Base-by-base conservation (phyloP, 2,797 vertebrate genomes). In the Emys orbicularis region DNA sequence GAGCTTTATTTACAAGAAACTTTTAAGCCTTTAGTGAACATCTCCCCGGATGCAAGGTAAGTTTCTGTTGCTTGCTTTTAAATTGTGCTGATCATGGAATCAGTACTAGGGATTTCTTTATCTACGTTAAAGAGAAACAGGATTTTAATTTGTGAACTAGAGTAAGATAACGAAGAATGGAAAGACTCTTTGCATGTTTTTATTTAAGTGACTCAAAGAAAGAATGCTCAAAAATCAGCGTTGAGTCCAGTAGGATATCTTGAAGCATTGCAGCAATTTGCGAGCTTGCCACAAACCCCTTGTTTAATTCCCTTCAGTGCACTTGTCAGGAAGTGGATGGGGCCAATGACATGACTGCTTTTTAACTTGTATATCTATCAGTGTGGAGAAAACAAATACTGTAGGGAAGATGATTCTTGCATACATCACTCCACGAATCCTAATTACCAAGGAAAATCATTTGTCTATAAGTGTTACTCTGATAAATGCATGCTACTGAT, bases 21-120 rank as follows among this genome's bases (percentile, higher is more conserved):
- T 1, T 98, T 99, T 97, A 99, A 99, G 98, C 98, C 98, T 94
- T 98, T 99, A 98, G 99, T 99, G 98, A 99, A 99, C 98, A 99
- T 99, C 98, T 99, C 99, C 91, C 99, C 99, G 88, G 99, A 99
- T 94, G 99, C 99, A 98, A 99, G 99, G 99, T 99, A 98, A 93
- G 97, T 93, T 56, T 93, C 77, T 56, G 4, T 47, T 92, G 96
- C 93, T 95, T 91, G 44, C 47, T 95, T 77, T 91, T 90, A 57
- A 47, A 13, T 86, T 89, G 52, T 54, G 52, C 16, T 57, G 34
- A 52, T 56, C 57, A 59, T n/a, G 37, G 10, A 80, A 47, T 47
- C 47, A 76, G 72, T 76, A 41, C 76, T 83, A 92, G 31, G 44
- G 56, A 3, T 1, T 79, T 82, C 15, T 90, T 80, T 76, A 1